Conservation (phyloP, 2,888 invertebrate species). For the Tiliacea citrago region DNA sequence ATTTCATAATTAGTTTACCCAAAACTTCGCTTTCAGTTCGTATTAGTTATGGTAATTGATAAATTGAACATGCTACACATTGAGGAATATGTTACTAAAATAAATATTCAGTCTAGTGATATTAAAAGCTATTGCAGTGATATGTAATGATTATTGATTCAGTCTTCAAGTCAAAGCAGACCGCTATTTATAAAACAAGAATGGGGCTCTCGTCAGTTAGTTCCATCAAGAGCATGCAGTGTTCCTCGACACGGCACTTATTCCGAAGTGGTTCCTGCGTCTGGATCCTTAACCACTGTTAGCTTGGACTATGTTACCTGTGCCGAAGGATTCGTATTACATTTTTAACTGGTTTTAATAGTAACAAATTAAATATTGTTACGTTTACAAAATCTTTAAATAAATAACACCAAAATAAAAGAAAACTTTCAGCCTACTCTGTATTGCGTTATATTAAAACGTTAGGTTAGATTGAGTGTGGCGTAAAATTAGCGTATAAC, state of each 20-base stretch:
- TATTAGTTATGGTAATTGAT: constrained; percentile 53
- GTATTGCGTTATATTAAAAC: background rate
- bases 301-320: too few species aligned
- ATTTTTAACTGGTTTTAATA: background rate
- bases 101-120: constrained; percentile 21
- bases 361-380: too few species aligned
- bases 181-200: background rate
- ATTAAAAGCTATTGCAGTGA: constrained; percentile 3
- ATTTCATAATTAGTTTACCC: constrained; percentile 62
- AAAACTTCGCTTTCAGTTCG: constrained; percentile 52
- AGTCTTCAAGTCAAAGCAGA: background rate
- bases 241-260: background rate
- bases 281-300: too few species aligned
- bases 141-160: background rate
- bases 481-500: background rate
- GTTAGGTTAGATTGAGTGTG: too few species aligned
- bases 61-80: constrained; percentile 45
- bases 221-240: background rate
- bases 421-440: background rate
- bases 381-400: too few species aligned
- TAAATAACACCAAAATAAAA: background rate
- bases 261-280: background rate
- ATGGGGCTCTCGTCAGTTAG: too few species aligned
- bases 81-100: constrained; percentile 37
- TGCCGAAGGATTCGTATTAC: too few species aligned